Evolutionary conservation across 2,797 vertebrate species (phyloP).

Genomic region (Chelon labrosus): DNA sequence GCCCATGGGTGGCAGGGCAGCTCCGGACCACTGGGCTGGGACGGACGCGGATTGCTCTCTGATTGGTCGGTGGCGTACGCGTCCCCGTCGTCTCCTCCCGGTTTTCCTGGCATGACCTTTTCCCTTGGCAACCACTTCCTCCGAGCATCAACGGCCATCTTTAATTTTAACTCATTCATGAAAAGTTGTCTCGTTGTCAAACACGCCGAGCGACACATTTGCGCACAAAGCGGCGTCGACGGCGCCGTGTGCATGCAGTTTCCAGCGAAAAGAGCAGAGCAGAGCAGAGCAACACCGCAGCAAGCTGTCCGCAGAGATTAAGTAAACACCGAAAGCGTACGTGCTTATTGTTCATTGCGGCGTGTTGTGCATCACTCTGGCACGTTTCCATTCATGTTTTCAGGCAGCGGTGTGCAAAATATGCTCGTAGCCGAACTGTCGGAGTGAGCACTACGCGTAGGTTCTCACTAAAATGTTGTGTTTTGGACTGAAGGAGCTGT

Average conservation of each 20-base stretch:
- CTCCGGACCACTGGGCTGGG: constrained; percentile 49
- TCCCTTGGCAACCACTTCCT: constrained; percentile 90
- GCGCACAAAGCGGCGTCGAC: constrained; percentile 39
- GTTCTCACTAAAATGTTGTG: constrained; percentile 50
- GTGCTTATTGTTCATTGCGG: constrained; percentile 60
- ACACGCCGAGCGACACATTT: constrained; percentile 59
- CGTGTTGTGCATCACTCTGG: constrained; percentile 20
- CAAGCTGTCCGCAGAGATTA: constrained; percentile 61
- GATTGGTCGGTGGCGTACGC: constrained; percentile 75
- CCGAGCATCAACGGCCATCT: constrained; percentile 87
- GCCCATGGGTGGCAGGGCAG: constrained; percentile 72
- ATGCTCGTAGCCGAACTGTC: neutral
- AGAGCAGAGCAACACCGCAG: constrained; percentile 44
- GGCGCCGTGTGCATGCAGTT: constrained; percentile 49
- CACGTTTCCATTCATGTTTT: constrained; percentile 18
- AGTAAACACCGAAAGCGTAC: constrained; percentile 74
- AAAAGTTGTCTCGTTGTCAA: constrained; percentile 81
- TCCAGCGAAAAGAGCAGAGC: constrained; percentile 37
- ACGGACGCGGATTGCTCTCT: constrained; percentile 62
- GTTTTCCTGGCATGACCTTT: constrained; percentile 85
- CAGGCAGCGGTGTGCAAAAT: neutral
- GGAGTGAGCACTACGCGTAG: neutral
- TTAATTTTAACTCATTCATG: constrained; percentile 85
- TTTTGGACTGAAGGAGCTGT: neutral
- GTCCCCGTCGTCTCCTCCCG: constrained; percentile 80